A percentile compares a stretch with the other conserved stretches of the same genome.
Conservation (phyloP, 2,113 vertebrate species). For the Cathartes aura region DNA sequence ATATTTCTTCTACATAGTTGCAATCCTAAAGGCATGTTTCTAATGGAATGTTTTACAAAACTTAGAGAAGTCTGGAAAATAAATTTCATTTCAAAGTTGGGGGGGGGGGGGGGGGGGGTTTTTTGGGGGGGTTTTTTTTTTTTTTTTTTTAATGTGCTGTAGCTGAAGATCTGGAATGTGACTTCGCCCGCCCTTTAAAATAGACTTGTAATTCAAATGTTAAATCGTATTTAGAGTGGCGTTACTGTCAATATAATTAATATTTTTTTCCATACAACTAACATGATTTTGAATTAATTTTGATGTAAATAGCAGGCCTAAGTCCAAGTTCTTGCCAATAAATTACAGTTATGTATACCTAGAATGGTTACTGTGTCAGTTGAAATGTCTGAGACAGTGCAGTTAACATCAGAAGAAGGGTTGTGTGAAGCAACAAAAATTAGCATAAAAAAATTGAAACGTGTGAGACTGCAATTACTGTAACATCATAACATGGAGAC, state of each 20-base stretch:
- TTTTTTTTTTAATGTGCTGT: neutral
- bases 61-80: neutral
- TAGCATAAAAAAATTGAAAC: constrained; percentile 28
- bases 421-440: neutral
- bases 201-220: neutral
- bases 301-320: neutral
- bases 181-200: neutral
- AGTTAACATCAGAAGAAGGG: neutral
- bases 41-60: neutral
- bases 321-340: neutral
- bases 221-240: neutral
- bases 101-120: no score
- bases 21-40: neutral
- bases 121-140: no score
- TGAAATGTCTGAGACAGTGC: neutral
- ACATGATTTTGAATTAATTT: neutral
- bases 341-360: neutral
- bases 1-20: fast-evolving
- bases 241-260: neutral
- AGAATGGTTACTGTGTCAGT: neutral
- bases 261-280: neutral
- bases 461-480: neutral
- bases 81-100: fast-evolving
- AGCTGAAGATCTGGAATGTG: neutral
- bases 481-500: neutral